Base-by-base conservation (phyloP, 2,797 vertebrate genomes). In the Paedocypris micromegethes region DNA sequence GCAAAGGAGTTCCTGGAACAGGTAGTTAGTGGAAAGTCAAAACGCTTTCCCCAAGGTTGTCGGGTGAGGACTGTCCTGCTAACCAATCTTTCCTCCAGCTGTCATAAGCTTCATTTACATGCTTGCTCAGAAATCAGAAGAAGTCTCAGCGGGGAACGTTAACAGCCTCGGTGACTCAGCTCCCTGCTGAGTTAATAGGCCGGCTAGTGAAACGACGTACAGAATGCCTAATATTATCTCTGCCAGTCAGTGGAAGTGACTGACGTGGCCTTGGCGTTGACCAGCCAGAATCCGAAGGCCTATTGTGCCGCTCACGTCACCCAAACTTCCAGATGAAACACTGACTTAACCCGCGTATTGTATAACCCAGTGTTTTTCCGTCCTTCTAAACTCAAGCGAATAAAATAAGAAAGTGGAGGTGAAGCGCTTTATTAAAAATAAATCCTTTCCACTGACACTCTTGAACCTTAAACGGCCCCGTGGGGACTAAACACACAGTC, bases 361-460 rank as follows among this genome's bases (percentile, higher is more conserved):
- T 42, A 44, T 64, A 52, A 64, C 9, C 9, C 5, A 37, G 1
- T 52, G 51, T 62, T 42, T 5, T 4, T n/a, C 48, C 44, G 5
- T 63, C 52, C 61, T 63, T 23, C 48, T 46, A 64, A 41, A 64
- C 42, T 54, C 45, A 53, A 64, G 54, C 45, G 62, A 53, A 53
- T 45, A 64, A 40, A 53, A 46, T 54, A 43, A 64, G 23, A 54
- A 64, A 64, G 62, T 3, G 8, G 42, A 54, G 50, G 49, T 37
- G 53, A 52, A 64, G 50, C 62, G n/a, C 50, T 64, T 54, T 64
- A 64, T 54, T 64, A 50, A 64, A 64, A 51, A 44, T 63, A 52
- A 6, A 63, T 52, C 9, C 54, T 64, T 68, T 46, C 59, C 43
- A 6, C 57, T 1, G 50, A 59, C 51, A 48, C 1, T 4, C 46